Evolutionary conservation across 2,888 invertebrate genomes (phyloP).

Genomic region (Synergus laeviventris): DNA sequence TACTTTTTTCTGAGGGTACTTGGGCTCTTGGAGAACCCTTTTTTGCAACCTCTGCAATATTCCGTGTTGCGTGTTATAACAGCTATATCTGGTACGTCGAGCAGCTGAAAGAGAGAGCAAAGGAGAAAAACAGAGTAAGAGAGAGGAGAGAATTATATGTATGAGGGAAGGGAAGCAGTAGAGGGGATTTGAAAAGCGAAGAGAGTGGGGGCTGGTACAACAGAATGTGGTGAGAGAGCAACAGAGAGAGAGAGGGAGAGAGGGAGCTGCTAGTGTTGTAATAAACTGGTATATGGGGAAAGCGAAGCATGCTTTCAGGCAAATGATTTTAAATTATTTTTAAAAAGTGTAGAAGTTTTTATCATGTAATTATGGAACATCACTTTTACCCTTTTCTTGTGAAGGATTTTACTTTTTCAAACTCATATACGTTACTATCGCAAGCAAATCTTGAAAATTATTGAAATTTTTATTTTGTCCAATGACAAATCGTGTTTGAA

Average conservation of each 20-base stretch:
- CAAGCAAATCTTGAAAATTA: too few relatives aligned
- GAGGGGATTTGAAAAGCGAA: not conserved
- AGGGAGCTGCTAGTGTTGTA: not conserved
- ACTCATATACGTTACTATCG: too few relatives aligned
- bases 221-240: not conserved
- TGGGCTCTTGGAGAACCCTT: not conserved
- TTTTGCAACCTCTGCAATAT: not conserved
- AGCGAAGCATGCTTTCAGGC: not conserved
- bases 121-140: not conserved
- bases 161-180: not conserved
- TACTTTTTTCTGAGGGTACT: not conserved
- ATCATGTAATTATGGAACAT: too few relatives aligned
- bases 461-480: too few relatives aligned
- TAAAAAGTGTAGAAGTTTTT: too few relatives aligned
- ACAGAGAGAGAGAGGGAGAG: not conserved
- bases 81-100: not conserved
- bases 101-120: constrained; percentile 1
- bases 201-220: not conserved
- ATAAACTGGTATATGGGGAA: too few relatives aligned
- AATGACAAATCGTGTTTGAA: too few relatives aligned
- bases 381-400: too few relatives aligned
- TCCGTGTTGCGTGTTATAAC: not conserved
- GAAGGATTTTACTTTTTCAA: too few relatives aligned
- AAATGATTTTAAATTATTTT: not conserved
- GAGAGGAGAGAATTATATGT: not conserved